These are phyloP conservation scores for Apotomis capreana DNA, from an alignment of 2,888 invertebrate species.

Conservation along the genomic window DNA sequence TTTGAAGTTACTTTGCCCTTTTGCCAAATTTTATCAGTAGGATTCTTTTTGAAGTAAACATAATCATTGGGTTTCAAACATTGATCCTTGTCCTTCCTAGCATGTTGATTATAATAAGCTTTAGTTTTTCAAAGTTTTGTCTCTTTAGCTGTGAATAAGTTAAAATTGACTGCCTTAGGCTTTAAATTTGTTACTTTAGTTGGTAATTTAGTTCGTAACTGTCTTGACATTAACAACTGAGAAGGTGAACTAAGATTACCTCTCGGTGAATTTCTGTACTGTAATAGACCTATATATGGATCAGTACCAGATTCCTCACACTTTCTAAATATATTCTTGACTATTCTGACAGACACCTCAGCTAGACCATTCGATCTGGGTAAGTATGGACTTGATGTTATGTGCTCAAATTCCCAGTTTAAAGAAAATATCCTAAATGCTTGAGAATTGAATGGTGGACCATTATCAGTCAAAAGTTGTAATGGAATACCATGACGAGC, in stretches of 20 bases:
- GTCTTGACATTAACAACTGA: too few species aligned
- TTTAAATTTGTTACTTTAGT: too few species aligned
- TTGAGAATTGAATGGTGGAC: too few species aligned
- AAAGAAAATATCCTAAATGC: too few species aligned
- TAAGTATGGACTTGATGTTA: too few species aligned
- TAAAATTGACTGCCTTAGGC: constrained; percentile 38
- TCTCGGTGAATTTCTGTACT: constrained; percentile 40
- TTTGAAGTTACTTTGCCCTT: neutral
- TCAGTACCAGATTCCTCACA: constrained; percentile 38
- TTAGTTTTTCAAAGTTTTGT: neutral
- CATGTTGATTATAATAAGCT: neutral
- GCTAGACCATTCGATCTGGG: too few species aligned
- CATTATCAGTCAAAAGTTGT: neutral
- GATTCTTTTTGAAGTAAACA: constrained; percentile 12
- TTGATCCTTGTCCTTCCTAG: neutral
- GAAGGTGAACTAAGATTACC: too few species aligned
- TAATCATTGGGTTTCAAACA: neutral
- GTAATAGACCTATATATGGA: constrained; percentile 35
- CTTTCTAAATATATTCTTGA: constrained; percentile 43
- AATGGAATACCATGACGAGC: constrained; percentile 11
- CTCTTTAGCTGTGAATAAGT: constrained; percentile 7
- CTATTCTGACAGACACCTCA: constrained; percentile 35
- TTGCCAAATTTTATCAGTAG: neutral
- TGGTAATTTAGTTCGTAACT: too few species aligned
- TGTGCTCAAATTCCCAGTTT: too few species aligned